phyloP scores from a whole-genome alignment of 2,888 invertebrate species.

The Lasius fuliginosus region DNA sequence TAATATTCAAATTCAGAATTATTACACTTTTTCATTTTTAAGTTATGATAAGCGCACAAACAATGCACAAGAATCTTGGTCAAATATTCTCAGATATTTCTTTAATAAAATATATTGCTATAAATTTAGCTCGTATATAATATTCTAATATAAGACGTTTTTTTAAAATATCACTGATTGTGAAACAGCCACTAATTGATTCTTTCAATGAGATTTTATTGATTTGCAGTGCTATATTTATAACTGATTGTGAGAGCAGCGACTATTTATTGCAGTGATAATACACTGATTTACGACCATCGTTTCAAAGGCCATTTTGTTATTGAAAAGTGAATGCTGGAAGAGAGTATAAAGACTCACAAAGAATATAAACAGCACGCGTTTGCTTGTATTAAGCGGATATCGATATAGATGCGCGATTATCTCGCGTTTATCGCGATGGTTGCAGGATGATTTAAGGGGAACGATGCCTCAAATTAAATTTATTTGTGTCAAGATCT shows the following conservation, averaged over 20 bases:
- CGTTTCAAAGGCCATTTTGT: neutral
- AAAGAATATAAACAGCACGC: neutral
- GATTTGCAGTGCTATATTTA: neutral
- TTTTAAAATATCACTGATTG: neutral
- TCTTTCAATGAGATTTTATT: neutral
- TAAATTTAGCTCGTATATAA: neutral
- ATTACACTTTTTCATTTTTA: no score
- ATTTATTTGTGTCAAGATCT: conserved; percentile 16
- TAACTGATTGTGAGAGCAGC: neutral
- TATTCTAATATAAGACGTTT: neutral
- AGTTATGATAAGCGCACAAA: no score
- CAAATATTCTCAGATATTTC: neutral
- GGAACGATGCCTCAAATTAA: neutral
- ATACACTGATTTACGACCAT: neutral
- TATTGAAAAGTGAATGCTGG: neutral
- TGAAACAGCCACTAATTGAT: neutral
- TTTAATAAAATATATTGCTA: neutral
- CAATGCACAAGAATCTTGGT: neutral
- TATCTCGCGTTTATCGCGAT: neutral
- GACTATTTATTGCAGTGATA: neutral
- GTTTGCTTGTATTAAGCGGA: neutral
- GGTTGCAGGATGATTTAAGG: conserved; percentile 16
- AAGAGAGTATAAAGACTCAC: neutral
- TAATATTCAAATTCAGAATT: no score
- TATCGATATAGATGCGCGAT: conserved; percentile 10